Percentiles rank a stretch among this genome's conserved stretches.
These are phyloP conservation scores for Amiota mariae DNA, from an alignment of 2,888 invertebrate species.

Conservation along the genomic window DNA sequence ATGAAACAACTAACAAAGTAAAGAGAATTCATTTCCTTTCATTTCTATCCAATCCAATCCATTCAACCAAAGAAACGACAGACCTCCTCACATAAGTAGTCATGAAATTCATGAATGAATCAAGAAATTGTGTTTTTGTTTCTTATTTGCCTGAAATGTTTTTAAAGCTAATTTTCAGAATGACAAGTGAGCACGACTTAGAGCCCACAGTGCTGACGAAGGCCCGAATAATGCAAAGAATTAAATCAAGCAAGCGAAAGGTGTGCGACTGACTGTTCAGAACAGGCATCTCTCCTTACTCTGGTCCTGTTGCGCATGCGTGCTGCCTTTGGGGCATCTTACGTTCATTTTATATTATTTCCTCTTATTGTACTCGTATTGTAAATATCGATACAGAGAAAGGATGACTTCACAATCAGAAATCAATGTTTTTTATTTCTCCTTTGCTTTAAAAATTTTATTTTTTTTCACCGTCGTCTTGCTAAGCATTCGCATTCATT, in stretches of 20 bases:
- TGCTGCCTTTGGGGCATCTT: background rate
- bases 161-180: slow-evolving; percentile 18
- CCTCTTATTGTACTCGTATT: no score
- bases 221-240: background rate
- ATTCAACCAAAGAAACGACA: background rate
- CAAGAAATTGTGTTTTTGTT: slow-evolving; percentile 55
- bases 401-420: no score
- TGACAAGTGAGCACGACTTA: slow-evolving; percentile 21
- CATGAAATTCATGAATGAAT: slow-evolving; percentile 65
- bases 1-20: slow-evolving; percentile 18
- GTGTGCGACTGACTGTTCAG: no score
- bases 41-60: background rate
- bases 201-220: background rate
- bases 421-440: background rate
- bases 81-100: slow-evolving; percentile 38
- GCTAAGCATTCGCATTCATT: no score
- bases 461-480: background rate
- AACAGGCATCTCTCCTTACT: background rate
- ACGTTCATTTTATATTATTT: no score
- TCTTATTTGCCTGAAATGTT: slow-evolving; percentile 11
- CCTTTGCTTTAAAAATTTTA: background rate
- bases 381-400: no score
- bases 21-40: background rate
- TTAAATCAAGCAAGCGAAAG: no score
- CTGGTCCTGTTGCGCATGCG: background rate